phyloP scores from a whole-genome alignment of 2,888 invertebrate genomes.

The Halictus ligatus region DNA sequence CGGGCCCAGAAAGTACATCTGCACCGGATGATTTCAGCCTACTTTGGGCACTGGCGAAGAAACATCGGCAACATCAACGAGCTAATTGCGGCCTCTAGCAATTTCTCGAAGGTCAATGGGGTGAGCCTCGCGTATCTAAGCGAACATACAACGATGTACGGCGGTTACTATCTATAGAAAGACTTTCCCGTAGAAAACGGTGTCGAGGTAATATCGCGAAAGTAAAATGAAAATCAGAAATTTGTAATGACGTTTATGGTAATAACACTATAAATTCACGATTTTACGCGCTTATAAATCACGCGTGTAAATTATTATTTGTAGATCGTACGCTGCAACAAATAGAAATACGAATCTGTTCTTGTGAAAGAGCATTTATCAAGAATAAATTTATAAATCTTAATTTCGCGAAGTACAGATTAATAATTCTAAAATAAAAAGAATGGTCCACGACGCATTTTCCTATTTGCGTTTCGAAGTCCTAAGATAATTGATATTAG shows the following conservation, averaged over 20 bases:
- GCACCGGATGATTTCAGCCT: slow-evolving; percentile 2
- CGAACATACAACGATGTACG: slow-evolving; percentile 28
- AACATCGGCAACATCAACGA: slow-evolving; percentile 20
- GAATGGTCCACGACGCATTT: neutral
- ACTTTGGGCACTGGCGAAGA: slow-evolving; percentile 4
- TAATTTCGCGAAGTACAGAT: neutral
- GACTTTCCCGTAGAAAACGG: slow-evolving; percentile 63
- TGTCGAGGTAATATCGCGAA: slow-evolving; percentile 27
- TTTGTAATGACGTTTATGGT: neutral
- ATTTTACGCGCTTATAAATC: neutral
- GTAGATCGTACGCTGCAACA: neutral
- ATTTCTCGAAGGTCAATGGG: slow-evolving; percentile 44
- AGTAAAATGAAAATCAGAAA: slow-evolving; percentile 43
- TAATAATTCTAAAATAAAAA: neutral
- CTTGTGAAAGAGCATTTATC: neutral
- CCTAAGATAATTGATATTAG: neutral
- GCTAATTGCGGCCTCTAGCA: slow-evolving; percentile 26
- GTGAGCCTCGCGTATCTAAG: neutral
- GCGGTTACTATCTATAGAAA: slow-evolving; percentile 51
- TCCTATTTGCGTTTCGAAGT: neutral
- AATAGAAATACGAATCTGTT: neutral
- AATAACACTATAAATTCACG: neutral
- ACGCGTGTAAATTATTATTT: neutral
- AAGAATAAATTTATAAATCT: neutral
- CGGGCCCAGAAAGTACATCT: neutral